Evolutionary conservation across 2,888 invertebrate genomes (phyloP), one percentile per base, ranked within the genome.

Genomic region (Seladonia tumulorum): DNA sequence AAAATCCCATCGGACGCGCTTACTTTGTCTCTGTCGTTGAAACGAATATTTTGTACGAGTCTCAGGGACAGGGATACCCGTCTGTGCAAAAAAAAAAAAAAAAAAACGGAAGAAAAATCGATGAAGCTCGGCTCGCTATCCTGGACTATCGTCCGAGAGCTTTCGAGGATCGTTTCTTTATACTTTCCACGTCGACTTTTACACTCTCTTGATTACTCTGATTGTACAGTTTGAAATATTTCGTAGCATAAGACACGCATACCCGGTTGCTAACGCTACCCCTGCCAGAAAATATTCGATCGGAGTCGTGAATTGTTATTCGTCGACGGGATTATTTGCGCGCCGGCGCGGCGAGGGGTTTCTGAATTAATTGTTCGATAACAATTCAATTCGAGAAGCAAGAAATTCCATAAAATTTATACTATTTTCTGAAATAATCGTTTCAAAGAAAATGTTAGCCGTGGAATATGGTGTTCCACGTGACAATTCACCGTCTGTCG

Each of bases 1-100:
- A 86, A 63, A 63, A 63, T 63, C 86, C 77, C 53, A 66, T 14
- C 57, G 35, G 60, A 73, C 74, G 87, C 80, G 87, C 76, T 85
- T 86, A 74, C 60, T 77, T 85, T 70, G 42, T 29, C 18, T 60
- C 29, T 57, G 75, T 82, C 81, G 71, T 84, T 76, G 47, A 57
- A 66, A 86, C 73, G 71, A 8, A 60, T 25, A 84, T 74, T 84
- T 77, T 77, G 22, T 70, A 70, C 70, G n/a, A 47, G 49, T 66
- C 72, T 49, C 72, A 49, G 72, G 47, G 49, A 72, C 45, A 35
- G 49, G 45, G 42, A 25, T 45, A 22, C 10, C 16, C 14, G 45
- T 45, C 47, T 8, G 71, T 29, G 45, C 8, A 18, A 42, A 16
- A 5, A 70, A n/a, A 35, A 35, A 35, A 35, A 35, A 35, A 35